Conservation (phyloP, 2,797 vertebrate species). For the Antennarius maculatus region DNA sequence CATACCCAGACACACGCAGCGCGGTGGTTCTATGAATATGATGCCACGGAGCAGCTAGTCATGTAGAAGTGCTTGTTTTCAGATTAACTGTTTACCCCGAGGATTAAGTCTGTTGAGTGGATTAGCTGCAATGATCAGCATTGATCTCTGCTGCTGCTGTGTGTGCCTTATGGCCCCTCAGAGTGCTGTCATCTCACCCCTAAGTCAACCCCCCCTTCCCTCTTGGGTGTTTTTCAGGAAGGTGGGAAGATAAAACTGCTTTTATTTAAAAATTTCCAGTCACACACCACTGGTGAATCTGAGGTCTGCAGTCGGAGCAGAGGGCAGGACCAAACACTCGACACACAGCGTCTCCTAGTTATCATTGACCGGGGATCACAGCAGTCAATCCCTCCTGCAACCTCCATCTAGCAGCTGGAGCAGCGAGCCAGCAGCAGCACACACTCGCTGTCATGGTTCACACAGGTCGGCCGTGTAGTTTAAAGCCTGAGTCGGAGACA, state of each 20-base stretch:
- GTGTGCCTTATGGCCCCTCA: constrained; percentile 35
- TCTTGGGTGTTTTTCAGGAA: constrained; percentile 25
- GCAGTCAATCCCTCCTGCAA: constrained; percentile 50
- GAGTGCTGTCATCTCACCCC: constrained; percentile 25
- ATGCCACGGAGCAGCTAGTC: constrained; percentile 27
- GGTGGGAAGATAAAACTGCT: constrained; percentile 16
- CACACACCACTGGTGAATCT: constrained; percentile 3
- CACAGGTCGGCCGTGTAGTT: constrained; percentile 26
- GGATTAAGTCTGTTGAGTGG: constrained; percentile 61
- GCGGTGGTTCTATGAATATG: constrained; percentile 3
- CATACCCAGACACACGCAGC: not conserved
- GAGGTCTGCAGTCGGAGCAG: constrained; percentile 25
- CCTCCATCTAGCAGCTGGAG: constrained; percentile 18
- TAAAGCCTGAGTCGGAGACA: constrained; percentile 31
- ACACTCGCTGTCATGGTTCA: constrained; percentile 30
- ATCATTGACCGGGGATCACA: constrained; percentile 30
- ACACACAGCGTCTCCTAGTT: constrained; percentile 27
- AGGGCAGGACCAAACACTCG: constrained; percentile 21
- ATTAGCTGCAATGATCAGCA: constrained; percentile 61
- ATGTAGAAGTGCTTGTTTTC: constrained; percentile 28
- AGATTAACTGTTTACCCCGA: constrained; percentile 53
- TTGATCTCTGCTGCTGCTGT: constrained; percentile 48
- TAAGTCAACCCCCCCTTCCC: constrained; percentile 33
- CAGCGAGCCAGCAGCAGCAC: constrained; percentile 24
- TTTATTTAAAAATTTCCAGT: constrained; percentile 18